Evolutionary conservation across 2,888 invertebrate species (phyloP).

Genomic region (Synanthedon vespiformis): DNA sequence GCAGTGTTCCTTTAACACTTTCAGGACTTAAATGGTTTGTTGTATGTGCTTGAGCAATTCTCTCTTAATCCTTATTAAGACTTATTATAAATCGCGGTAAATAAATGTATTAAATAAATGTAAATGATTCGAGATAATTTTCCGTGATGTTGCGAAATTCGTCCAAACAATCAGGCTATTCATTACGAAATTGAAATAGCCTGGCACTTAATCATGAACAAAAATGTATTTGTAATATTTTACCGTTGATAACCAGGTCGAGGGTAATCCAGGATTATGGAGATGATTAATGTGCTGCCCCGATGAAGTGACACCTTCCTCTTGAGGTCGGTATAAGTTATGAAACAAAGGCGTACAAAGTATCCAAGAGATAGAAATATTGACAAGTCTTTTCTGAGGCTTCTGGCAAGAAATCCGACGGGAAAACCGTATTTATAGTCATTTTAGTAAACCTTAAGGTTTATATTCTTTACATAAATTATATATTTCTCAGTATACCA

Average conservation of each 20-base stretch:
- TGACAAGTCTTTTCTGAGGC: too few relatives aligned
- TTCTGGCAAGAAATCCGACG: too few relatives aligned
- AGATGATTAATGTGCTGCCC: slow-evolving; percentile 21
- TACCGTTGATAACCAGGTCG: slow-evolving; percentile 21
- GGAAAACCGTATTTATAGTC: too few relatives aligned
- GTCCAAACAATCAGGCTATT: not conserved
- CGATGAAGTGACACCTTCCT: slow-evolving; percentile 19
- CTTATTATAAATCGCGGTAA: too few relatives aligned
- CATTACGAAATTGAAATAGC: not conserved
- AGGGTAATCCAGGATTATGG: slow-evolving; percentile 22
- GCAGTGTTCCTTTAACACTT: too few relatives aligned
- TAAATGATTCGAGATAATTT: too few relatives aligned
- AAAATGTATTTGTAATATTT: slow-evolving; percentile 9
- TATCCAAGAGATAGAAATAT: too few relatives aligned
- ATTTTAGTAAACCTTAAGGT: too few relatives aligned
- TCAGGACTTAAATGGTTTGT: not conserved
- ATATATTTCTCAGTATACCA: too few relatives aligned
- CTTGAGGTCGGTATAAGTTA: slow-evolving; percentile 6
- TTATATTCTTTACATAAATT: too few relatives aligned
- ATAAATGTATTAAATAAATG: too few relatives aligned
- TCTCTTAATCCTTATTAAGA: too few relatives aligned
- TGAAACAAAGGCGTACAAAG: slow-evolving; percentile 1
- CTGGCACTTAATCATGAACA: not conserved
- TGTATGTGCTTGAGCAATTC: not conserved
- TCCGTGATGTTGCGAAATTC: not conserved